phyloP scores from a whole-genome alignment of 1,140 invertebrate genomes.

The Ooceraea biroi region DNA sequence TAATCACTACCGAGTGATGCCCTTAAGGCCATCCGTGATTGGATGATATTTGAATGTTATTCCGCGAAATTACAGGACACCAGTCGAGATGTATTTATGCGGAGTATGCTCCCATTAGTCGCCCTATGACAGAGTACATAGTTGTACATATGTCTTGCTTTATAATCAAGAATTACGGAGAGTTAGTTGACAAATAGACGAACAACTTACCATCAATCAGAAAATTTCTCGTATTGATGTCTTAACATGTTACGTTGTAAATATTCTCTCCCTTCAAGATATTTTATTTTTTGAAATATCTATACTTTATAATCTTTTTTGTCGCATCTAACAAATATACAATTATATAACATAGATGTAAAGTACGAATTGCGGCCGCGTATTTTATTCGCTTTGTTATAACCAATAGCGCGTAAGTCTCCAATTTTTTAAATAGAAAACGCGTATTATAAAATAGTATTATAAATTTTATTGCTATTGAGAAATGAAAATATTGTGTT shows the following conservation, averaged over 20 bases:
- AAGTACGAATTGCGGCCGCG: no score
- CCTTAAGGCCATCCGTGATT: conserved; percentile 8
- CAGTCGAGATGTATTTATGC: background rate
- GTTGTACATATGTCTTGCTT: background rate
- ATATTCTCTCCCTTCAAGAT: background rate
- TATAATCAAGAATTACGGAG: background rate
- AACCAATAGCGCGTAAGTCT: no score
- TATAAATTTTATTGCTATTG: no score
- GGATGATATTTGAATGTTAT: conserved; percentile 4
- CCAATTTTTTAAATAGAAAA: no score
- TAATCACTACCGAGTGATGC: background rate
- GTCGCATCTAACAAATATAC: no score
- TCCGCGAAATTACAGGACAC: conserved; percentile 16
- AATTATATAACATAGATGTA: no score
- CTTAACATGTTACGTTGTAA: background rate
- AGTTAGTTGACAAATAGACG: background rate
- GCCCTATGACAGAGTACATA: no score
- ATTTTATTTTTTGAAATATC: background rate
- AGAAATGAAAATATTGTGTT: no score
- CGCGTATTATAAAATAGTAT: no score
- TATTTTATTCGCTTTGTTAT: no score
- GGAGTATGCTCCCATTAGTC: background rate
- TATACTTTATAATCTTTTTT: no score
- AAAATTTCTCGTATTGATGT: conserved; percentile 4
- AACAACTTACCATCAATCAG: background rate